phyloP scores from a whole-genome alignment of 1,140 invertebrate species.

The Lordiphosa clarofinis region DNA sequence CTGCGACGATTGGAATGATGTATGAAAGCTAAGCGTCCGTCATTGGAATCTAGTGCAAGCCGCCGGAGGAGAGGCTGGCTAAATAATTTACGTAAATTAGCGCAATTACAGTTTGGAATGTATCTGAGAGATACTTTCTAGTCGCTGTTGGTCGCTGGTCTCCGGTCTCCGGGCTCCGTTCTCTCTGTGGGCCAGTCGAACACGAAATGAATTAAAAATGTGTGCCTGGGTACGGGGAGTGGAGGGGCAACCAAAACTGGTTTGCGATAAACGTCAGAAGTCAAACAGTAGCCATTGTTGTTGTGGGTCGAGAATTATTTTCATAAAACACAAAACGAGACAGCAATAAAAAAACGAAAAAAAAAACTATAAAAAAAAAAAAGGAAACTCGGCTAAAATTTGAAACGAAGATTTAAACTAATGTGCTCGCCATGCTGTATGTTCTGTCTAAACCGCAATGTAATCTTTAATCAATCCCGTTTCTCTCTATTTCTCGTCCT shows the following conservation, averaged over 20 bases:
- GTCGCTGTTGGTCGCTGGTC: slow-evolving; percentile 6
- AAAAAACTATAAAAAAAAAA: neutral
- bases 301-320: slow-evolving; percentile 18
- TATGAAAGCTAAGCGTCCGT: slow-evolving; percentile 3
- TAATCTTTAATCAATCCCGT: neutral
- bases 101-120: slow-evolving; percentile 46
- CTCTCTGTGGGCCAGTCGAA: slow-evolving; percentile 10
- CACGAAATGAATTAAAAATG: neutral
- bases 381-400: neutral
- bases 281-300: slow-evolving; percentile 6
- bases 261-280: slow-evolving; percentile 20
- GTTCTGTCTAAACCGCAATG: neutral
- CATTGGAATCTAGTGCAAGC: slow-evolving; percentile 42
- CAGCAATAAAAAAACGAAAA: slow-evolving; percentile 2
- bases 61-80: slow-evolving; percentile 20
- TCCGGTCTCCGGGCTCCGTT: neutral
- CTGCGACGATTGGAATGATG: neutral
- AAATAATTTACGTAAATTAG: slow-evolving; percentile 61
- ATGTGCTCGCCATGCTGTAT: neutral
- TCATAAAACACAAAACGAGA: slow-evolving; percentile 2
- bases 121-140: slow-evolving; percentile 51
- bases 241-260: slow-evolving; percentile 2
- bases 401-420: neutral
- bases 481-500: neutral
- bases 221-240: neutral